These are phyloP conservation scores for Sclerurus mexicanus DNA, from an alignment of 2,113 vertebrate genomes.

Conservation along the genomic window DNA sequence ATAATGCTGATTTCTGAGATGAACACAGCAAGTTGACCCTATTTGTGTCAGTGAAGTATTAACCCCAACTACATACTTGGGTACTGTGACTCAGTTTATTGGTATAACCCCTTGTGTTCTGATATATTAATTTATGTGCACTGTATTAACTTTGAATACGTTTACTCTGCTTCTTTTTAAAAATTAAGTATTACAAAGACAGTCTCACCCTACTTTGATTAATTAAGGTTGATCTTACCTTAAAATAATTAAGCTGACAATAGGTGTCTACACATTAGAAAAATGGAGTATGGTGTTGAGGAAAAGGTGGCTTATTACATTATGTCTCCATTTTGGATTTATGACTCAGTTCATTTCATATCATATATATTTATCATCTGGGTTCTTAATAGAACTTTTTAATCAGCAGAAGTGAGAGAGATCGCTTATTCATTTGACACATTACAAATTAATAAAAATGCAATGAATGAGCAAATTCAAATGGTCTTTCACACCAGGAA, in stretches of 20 bases:
- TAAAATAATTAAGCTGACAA: slow-evolving; percentile 48
- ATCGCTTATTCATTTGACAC: slow-evolving; percentile 10
- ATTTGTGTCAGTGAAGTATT: not conserved
- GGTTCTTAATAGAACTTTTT: slow-evolving; percentile 25
- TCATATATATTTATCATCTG: slow-evolving; percentile 26
- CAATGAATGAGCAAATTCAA: not conserved
- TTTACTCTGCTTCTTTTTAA: not conserved
- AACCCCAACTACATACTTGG: not conserved
- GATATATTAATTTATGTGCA: not conserved
- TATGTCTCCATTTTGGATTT: slow-evolving; percentile 41
- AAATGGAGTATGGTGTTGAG: not conserved
- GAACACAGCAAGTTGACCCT: not conserved
- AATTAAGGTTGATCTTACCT: not conserved
- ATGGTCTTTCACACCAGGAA: slow-evolving; percentile 14
- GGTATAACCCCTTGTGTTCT: not conserved
- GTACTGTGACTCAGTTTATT: not conserved
- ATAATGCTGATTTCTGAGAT: not conserved
- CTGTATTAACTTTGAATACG: not conserved
- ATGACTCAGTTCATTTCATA: slow-evolving; percentile 10
- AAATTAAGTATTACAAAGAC: not conserved
- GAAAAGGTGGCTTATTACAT: slow-evolving; percentile 24
- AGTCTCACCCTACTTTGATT: not conserved
- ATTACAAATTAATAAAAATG: slow-evolving; percentile 45
- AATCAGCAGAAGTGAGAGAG: slow-evolving; percentile 34
- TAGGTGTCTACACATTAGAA: not conserved